These are phyloP conservation scores for Chloebia gouldiae DNA, from an alignment of 2,113 vertebrate species.

Conservation along the genomic window DNA sequence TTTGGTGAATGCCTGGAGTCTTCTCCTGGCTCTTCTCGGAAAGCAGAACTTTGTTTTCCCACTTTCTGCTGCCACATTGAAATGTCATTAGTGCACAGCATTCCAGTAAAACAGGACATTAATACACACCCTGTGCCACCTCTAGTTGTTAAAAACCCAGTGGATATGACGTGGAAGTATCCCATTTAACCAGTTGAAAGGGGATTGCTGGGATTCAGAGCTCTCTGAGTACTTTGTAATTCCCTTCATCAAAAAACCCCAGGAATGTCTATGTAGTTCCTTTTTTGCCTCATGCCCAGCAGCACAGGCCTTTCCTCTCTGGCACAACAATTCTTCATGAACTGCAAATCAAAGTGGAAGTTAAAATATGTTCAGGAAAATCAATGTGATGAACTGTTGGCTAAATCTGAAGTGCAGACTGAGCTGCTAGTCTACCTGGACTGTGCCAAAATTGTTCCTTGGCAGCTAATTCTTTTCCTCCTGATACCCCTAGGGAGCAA, in stretches of 20 bases:
- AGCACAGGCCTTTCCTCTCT: not conserved
- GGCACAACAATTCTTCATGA: not conserved
- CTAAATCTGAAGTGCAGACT: not conserved
- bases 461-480: not conserved
- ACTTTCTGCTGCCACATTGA: not conserved
- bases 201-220: not conserved
- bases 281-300: not conserved
- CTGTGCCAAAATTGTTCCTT: not conserved
- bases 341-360: not conserved
- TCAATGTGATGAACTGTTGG: not conserved
- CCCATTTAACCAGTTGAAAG: not conserved
- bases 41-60: not conserved
- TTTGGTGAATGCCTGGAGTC: not conserved
- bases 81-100: not conserved
- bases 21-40: not conserved
- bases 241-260: not conserved
- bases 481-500: not conserved
- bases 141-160: not conserved
- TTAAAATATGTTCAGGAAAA: not conserved
- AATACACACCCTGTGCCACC: not conserved
- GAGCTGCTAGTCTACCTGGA: not conserved
- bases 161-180: fast-evolving
- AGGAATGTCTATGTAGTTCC: not conserved
- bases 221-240: not conserved
- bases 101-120: not conserved